Base-by-base conservation (phyloP, 2,797 vertebrate species). In the Sebastes diploproa region DNA sequence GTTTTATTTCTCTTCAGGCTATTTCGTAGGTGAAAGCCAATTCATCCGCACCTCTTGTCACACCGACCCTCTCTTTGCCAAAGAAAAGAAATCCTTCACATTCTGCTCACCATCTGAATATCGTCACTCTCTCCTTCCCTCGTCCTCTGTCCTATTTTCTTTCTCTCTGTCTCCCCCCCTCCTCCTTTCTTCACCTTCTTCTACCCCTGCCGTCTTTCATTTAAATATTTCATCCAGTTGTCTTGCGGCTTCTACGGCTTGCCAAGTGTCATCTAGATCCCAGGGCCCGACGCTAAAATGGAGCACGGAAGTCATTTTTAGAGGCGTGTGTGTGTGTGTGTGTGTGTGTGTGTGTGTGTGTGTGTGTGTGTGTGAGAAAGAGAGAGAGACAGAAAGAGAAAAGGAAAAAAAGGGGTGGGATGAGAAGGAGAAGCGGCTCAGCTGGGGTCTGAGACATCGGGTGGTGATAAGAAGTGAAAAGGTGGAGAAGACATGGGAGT, bases 221-320 rank as follows among this genome's bases (percentile, higher is more conserved):
- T 91, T 96, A 93, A 98, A 99, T 98, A 98, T 98, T 99, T 99
- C 93, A 98, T 98, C 94, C 91, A 92, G 94, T 96, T 97, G 96
- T 97, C 96, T 97, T 91, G 95, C 94, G 94, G 95, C 92, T 93
- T 95, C 95, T 95, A 95, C 95, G 90, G 96, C 91, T 89, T 86
- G 95, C 79, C 95, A 97, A 96, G 95, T 96, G 97, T 97, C 97
- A 96, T 97, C 96, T 97, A 95, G 96, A 96, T 97, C 95, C 96
- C 94, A 95, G 84, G 70, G 78, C 86, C 84, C 80, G 83, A 91
- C 89, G 77, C 86, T 90, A 91, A 94, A 96, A 92, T 93, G 91
- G 93, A 95, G 92, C 89, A 90, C 50, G 77, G 79, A 87, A 92
- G 91, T 92, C 92, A 90, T 88, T 91, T 89, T 86, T 79, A 81